Percentiles rank a stretch among this genome's conserved stretches.
phyloP scores from a whole-genome alignment of 2,888 invertebrate species.

The Apoderus coryli region DNA sequence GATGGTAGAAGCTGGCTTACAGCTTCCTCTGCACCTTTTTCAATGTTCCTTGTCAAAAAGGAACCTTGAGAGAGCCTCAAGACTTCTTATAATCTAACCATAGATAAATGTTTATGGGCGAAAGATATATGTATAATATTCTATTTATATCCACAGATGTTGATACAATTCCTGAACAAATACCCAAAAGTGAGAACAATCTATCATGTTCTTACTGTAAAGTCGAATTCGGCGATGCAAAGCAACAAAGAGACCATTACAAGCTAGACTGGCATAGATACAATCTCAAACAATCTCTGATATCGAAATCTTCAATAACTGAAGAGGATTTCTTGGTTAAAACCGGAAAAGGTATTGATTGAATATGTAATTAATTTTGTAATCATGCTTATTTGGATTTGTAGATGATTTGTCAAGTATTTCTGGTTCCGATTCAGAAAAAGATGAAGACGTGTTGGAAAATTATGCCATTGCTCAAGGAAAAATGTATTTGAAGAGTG shows the following conservation, averaged over 20 bases:
- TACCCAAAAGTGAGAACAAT: conserved; percentile 15
- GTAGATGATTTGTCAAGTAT: conserved; percentile 49
- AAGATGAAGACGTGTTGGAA: conserved; percentile 30
- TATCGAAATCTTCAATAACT: conserved; percentile 38
- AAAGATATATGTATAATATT: neutral
- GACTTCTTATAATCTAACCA: too few relatives aligned
- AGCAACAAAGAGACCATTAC: conserved; percentile 59
- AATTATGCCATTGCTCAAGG: conserved; percentile 38
- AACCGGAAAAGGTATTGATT: conserved; percentile 28
- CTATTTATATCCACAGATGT: neutral
- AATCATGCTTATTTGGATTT: conserved; percentile 14
- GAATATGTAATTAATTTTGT: neutral
- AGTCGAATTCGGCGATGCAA: conserved; percentile 39
- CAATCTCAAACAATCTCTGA: conserved; percentile 59
- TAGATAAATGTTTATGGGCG: too few relatives aligned
- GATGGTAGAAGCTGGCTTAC: too few relatives aligned
- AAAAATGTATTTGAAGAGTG: conserved; percentile 59
- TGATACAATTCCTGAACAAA: neutral
- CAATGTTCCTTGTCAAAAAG: too few relatives aligned
- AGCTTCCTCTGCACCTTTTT: too few relatives aligned
- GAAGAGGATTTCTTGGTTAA: conserved; percentile 43
- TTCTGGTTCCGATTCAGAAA: conserved; percentile 45
- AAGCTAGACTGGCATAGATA: conserved; percentile 76
- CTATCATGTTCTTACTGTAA: conserved; percentile 40
- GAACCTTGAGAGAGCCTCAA: too few relatives aligned